These are phyloP conservation scores for Zaprionus kolodkinae DNA, from an alignment of 1,140 invertebrate genomes.

Conservation along the genomic window DNA sequence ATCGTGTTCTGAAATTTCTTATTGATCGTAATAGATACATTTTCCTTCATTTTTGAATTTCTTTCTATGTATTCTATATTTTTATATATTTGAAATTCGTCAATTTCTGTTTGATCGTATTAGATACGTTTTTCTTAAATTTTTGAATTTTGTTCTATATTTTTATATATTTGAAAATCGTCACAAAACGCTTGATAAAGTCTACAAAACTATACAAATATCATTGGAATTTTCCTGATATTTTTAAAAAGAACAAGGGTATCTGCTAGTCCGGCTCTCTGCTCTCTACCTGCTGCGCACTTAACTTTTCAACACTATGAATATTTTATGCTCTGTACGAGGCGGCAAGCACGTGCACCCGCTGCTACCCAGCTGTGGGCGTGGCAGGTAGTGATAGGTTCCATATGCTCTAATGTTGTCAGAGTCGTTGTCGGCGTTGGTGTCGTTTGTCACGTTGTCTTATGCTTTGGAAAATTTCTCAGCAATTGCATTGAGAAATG, in stretches of 20 bases:
- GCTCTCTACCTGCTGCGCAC: background rate
- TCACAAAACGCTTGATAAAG: no score
- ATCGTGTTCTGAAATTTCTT: no score
- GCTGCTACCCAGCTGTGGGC: background rate
- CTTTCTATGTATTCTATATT: no score
- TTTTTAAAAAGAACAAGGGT: background rate
- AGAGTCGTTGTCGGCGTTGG: slow-evolving; percentile 9
- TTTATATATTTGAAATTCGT: no score
- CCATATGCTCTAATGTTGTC: slow-evolving; percentile 1
- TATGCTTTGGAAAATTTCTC: slow-evolving; percentile 20
- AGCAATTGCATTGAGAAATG: slow-evolving; percentile 13
- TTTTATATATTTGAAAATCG: no score
- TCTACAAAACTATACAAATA: no score
- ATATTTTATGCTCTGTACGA: slow-evolving; percentile 18
- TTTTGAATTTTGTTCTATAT: no score
- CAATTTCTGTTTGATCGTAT: no score
- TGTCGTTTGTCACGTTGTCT: slow-evolving; percentile 24
- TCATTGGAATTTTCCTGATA: background rate
- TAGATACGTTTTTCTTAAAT: no score
- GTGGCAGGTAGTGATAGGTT: slow-evolving; percentile 6
- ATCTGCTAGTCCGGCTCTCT: background rate
- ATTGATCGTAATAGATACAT: no score
- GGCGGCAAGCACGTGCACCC: slow-evolving; percentile 19
- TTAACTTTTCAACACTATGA: background rate
- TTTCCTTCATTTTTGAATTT: no score